A percentile compares a stretch with the other conserved stretches of the same genome.
phyloP scores from a whole-genome alignment of 2,888 invertebrate species.

The Willowsia nigromaculata region DNA sequence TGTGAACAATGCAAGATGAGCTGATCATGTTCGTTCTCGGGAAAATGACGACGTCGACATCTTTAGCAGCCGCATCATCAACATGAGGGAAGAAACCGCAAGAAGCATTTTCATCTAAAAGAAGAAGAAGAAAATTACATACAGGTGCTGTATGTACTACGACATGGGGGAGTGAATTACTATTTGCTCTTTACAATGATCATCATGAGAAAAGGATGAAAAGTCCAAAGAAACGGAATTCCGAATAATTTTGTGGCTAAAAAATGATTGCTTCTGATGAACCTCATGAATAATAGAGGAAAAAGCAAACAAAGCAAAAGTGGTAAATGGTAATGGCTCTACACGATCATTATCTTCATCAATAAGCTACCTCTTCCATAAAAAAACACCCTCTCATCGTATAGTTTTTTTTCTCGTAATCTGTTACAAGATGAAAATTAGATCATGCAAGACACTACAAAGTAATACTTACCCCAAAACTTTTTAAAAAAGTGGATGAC shows the following conservation, averaged over 20 bases:
- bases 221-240: conserved; percentile 29
- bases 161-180: not conserved
- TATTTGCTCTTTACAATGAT: conserved; percentile 6
- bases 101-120: conserved; percentile 55
- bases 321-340: not conserved
- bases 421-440: conserved; percentile 42
- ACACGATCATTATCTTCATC: conserved; percentile 17
- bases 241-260: conserved; percentile 52
- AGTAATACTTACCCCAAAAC: not conserved
- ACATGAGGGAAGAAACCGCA: conserved; percentile 58
- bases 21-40: conserved; percentile 22
- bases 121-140: too few species aligned
- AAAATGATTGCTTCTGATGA: conserved; percentile 33
- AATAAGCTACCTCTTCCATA: conserved; percentile 1
- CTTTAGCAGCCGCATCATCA: not conserved
- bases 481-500: conserved; percentile 34
- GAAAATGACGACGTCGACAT: conserved; percentile 50
- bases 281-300: conserved; percentile 6
- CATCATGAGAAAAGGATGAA: conserved; percentile 11
- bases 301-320: conserved; percentile 54
- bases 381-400: not conserved
- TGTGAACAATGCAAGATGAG: conserved; percentile 33
- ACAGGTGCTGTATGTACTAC: conserved; percentile 37
- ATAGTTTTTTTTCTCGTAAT: conserved; percentile 7
- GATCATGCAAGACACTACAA: conserved; percentile 45